Evolutionary conservation across 2,888 invertebrate species (phyloP).

Genomic region (Cheilosia variabilis): DNA sequence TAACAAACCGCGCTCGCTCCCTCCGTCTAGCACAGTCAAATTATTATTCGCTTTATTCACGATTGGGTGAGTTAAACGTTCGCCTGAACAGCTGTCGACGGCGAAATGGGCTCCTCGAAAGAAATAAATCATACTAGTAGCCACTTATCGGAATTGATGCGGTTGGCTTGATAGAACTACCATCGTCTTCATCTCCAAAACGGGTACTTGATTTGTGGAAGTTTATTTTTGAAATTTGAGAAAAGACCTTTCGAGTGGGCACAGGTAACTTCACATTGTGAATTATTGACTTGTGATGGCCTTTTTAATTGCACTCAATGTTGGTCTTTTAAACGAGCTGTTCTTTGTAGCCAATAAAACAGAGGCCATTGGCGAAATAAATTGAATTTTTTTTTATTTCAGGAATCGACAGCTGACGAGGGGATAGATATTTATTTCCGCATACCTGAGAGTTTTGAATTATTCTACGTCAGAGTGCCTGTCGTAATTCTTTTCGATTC

Average conservation of each 20-base stretch:
- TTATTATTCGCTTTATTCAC: slow-evolving; percentile 65
- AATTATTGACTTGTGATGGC: no score
- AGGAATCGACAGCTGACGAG: no score
- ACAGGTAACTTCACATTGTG: no score
- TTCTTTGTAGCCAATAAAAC: no score
- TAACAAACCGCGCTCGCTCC: slow-evolving; percentile 39
- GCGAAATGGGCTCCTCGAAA: slow-evolving; percentile 67
- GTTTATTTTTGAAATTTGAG: background rate
- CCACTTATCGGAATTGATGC: slow-evolving; percentile 74
- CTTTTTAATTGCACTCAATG: no score
- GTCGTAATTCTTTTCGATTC: no score
- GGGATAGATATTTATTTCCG: no score
- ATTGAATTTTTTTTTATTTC: no score
- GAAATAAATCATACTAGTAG: slow-evolving; percentile 68
- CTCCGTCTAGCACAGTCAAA: slow-evolving; percentile 57
- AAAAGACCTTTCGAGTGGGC: background rate
- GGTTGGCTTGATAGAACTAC: slow-evolving; percentile 43
- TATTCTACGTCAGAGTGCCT: no score
- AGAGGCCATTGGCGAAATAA: no score
- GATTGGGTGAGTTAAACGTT: slow-evolving; percentile 59
- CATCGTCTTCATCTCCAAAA: slow-evolving; percentile 16
- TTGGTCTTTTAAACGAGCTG: no score
- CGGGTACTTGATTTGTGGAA: slow-evolving; percentile 2
- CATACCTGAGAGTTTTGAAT: no score
- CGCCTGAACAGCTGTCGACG: slow-evolving; percentile 60